Base-by-base conservation (phyloP, 1,140 invertebrate genomes). In the Drosophila pruinosa region DNA sequence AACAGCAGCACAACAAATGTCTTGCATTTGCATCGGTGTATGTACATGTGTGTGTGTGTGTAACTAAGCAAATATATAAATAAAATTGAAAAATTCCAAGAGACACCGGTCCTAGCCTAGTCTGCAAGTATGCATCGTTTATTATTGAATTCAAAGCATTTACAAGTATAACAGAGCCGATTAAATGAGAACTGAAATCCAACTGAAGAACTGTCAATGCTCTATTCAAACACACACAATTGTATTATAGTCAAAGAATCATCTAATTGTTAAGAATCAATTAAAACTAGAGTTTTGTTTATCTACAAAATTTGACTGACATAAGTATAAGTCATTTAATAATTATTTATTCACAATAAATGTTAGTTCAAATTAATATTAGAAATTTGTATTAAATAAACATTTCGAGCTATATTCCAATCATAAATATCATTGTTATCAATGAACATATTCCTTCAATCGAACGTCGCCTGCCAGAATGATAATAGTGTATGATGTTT, bases 1-100 rank as follows among this genome's bases (percentile, higher is more conserved):
- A 52, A 43, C 50, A 68, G 61, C 73, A 43, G 28, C 61, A 57
- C 36, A 50, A 57, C 39, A 69, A 56, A 53, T 52, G 31, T 3
- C 47, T 63, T 64, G 50, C 58, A 63, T 22, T 14, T 36, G 12
- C 21, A 48, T 28, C 3, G n/a, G 31, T 34, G 31, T 34, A 6
- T 21, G 22, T 28, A 7, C 17, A 15, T 24, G 38, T 59, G 24
- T 21, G 26, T 31, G 41, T 22, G 38, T 62, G 17, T 59, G 38
- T 45, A 54, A 52, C 45, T 43, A 54, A 17, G 39, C 26, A 53
- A 15, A 47, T 34, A 28, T 8, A 47, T 53, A 61, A 12, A 34
- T 61, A 56, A 82, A 82, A 82, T 82, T 71, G 70, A 82, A 78
- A 77, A 82, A 82, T 81, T 81, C 78, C 78, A 52, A 52, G 50